Percentiles rank a stretch among this genome's conserved stretches.
These are phyloP conservation scores for Onychostruthus taczanowskii DNA, from an alignment of 2,113 vertebrate species.

Conservation along the genomic window DNA sequence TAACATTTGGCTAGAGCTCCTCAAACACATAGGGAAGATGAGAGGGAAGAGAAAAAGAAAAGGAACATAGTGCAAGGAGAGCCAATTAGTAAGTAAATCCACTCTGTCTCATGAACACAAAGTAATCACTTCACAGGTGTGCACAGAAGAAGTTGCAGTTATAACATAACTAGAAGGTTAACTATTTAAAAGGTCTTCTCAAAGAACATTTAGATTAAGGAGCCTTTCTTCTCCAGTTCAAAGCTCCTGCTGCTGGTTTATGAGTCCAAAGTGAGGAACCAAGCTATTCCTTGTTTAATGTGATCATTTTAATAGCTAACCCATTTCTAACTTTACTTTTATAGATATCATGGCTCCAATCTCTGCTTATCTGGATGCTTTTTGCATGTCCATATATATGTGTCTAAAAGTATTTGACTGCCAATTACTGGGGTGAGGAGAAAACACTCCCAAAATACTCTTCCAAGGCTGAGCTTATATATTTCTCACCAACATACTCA, in stretches of 20 bases:
- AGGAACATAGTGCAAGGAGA: not conserved
- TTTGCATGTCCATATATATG: not conserved
- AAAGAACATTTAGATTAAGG: not conserved
- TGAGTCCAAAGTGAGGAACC: constrained; percentile 13
- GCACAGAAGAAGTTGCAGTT: constrained; percentile 28
- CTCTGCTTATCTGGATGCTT: not conserved
- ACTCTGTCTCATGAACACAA: constrained; percentile 1
- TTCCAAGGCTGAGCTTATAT: not conserved
- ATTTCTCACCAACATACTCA: not conserved
- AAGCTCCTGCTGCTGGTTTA: constrained; percentile 33
- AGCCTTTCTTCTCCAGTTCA: constrained; percentile 38
- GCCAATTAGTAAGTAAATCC: constrained; percentile 44
- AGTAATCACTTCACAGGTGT: constrained; percentile 44
- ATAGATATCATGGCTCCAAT: not conserved
- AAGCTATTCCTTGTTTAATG: constrained; percentile 37
- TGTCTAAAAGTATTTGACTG: not conserved
- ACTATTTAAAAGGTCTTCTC: constrained; percentile 32
- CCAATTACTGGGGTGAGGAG: not conserved
- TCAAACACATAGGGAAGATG: constrained; percentile 28
- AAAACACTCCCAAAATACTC: not conserved
- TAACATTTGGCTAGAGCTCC: constrained; percentile 39
- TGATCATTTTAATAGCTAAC: not conserved
- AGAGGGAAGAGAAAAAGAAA: constrained; percentile 19
- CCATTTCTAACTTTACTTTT: constrained; percentile 21
- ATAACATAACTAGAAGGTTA: constrained; percentile 32